Percentiles rank a stretch among this genome's conserved stretches.
Evolutionary conservation across 1,140 invertebrate species (phyloP).

Genomic region (Leptinotarsa undecemlineata): DNA sequence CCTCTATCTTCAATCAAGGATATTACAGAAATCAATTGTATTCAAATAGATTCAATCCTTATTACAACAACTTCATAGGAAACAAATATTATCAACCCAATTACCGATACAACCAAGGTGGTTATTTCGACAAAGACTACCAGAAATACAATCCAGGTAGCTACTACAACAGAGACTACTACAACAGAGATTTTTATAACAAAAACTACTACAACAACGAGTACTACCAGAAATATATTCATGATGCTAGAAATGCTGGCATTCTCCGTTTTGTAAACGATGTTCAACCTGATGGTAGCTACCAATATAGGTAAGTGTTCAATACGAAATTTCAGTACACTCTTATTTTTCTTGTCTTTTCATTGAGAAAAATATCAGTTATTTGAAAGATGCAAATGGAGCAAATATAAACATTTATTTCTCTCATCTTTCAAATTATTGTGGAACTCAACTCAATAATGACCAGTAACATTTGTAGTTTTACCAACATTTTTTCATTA

Average conservation of each 20-base stretch:
- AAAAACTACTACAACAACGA: not conserved
- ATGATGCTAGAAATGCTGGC: slow-evolving; percentile 2
- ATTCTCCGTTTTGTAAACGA: slow-evolving; percentile 25
- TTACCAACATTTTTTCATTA: too few relatives aligned
- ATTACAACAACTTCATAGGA: not conserved
- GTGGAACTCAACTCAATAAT: too few relatives aligned
- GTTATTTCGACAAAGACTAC: slow-evolving; percentile 10
- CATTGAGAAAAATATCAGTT: too few relatives aligned
- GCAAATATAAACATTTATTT: too few relatives aligned
- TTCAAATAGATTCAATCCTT: not conserved
- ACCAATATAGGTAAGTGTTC: slow-evolving; percentile 22
- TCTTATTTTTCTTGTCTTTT: too few relatives aligned
- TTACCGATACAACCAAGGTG: not conserved
- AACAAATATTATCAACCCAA: not conserved
- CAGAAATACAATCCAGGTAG: not conserved
- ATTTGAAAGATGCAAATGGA: too few relatives aligned
- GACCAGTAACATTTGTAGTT: too few relatives aligned
- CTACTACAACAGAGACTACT: slow-evolving; percentile 2
- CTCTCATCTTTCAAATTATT: too few relatives aligned
- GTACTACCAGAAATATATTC: slow-evolving; percentile 11
- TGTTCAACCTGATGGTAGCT: slow-evolving; percentile 25
- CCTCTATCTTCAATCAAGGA: not conserved
- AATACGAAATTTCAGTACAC: too few relatives aligned
- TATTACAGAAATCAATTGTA: not conserved
- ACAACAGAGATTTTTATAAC: not conserved